Percentiles rank a stretch among this genome's conserved stretches.
Evolutionary conservation across 2,888 invertebrate species (phyloP).

Genomic region (Chymomyza fuscimana): DNA sequence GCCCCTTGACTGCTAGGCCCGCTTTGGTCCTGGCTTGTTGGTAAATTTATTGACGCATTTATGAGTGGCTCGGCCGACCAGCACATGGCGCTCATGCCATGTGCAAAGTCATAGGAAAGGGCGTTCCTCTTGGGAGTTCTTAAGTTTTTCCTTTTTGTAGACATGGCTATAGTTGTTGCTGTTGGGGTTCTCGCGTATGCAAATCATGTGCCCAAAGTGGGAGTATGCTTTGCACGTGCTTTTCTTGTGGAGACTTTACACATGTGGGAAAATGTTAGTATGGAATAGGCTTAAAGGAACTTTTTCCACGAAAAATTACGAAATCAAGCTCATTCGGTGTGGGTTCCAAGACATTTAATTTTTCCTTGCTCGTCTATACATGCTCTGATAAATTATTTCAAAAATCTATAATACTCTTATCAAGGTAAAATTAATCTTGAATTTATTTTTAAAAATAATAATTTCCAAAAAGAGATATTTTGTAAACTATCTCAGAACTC

Average conservation of each 20-base stretch:
- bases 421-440: too few relatives aligned
- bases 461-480: too few relatives aligned
- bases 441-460: too few relatives aligned
- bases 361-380: too few relatives aligned
- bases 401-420: too few relatives aligned
- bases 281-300: not conserved
- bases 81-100: constrained; percentile 25
- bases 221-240: constrained; percentile 34
- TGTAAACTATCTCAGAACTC: too few relatives aligned
- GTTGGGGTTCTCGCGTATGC: constrained; percentile 62
- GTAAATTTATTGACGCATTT: constrained; percentile 73
- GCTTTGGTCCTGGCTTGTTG: constrained; percentile 16
- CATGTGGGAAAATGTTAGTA: constrained; percentile 60
- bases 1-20: not conserved
- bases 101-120: constrained; percentile 2
- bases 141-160: constrained; percentile 45
- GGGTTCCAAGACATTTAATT: too few relatives aligned
- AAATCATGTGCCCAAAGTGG: constrained; percentile 54
- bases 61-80: constrained; percentile 68
- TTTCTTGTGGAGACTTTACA: constrained; percentile 51
- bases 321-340: too few relatives aligned
- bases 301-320: too few relatives aligned
- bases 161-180: constrained; percentile 39
- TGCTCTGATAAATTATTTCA: too few relatives aligned
- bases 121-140: not conserved